Evolutionary conservation across 2,797 vertebrate genomes (phyloP).

Genomic region (Microhierax caerulescens): DNA sequence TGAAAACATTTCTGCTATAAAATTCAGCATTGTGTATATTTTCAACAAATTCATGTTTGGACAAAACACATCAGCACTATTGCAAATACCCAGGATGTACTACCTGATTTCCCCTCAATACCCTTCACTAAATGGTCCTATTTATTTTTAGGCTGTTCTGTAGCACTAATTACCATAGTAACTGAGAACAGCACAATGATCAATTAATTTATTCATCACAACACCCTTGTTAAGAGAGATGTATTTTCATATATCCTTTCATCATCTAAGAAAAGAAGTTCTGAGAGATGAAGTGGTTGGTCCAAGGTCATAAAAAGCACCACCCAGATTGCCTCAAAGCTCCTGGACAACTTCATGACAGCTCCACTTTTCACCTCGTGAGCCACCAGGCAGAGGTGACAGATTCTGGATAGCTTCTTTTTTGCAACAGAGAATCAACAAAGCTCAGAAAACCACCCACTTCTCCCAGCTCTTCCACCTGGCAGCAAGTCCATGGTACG

Average conservation of each 20-base stretch:
- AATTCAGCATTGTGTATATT: background rate
- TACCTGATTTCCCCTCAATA: constrained; percentile 7
- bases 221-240: constrained; percentile 31
- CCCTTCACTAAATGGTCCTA: constrained; percentile 7
- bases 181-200: constrained; percentile 28
- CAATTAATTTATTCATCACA: constrained; percentile 59
- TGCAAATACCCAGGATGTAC: background rate
- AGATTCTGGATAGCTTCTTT: background rate
- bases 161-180: constrained; percentile 61
- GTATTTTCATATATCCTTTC: background rate
- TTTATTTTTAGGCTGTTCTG: constrained; percentile 59
- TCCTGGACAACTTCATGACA: background rate
- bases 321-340: background rate
- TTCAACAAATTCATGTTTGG: background rate
- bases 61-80: background rate
- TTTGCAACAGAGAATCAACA: background rate
- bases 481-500: background rate
- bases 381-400: background rate
- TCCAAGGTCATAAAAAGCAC: constrained; percentile 21
- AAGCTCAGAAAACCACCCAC: background rate
- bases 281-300: background rate
- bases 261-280: constrained; percentile 3
- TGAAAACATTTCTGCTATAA: background rate
- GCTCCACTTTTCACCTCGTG: background rate
- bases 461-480: background rate